Conservation (phyloP, 2,113 vertebrate species). For the Lycaon pictus region DNA sequence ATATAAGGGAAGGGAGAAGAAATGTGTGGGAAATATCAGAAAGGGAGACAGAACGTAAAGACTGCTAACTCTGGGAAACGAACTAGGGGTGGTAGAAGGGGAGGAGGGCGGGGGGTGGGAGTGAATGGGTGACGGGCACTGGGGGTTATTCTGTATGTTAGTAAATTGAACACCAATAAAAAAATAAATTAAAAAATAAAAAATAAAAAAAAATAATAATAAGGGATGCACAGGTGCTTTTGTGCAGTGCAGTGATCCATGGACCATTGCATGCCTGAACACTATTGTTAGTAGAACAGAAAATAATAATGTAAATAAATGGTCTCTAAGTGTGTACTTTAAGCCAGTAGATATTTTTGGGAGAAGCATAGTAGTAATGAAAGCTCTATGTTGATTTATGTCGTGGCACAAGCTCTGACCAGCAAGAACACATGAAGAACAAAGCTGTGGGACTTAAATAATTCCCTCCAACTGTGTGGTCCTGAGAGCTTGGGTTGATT, state of each 20-base stretch:
- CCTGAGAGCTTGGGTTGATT: background rate
- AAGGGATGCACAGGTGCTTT: background rate
- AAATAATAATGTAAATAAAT: background rate
- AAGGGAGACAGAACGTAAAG: too few relatives aligned
- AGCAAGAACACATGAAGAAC: background rate
- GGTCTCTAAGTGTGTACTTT: background rate
- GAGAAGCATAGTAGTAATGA: background rate
- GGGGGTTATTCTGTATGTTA: too few relatives aligned
- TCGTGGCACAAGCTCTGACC: background rate
- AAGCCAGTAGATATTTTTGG: background rate
- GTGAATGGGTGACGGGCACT: too few relatives aligned
- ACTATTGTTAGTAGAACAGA: background rate
- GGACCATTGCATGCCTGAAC: background rate
- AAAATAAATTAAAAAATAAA: too few relatives aligned
- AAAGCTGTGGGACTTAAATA: background rate
- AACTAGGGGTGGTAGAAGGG: too few relatives aligned
- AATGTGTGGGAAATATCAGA: too few relatives aligned
- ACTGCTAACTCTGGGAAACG: too few relatives aligned
- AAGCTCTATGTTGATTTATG: background rate
- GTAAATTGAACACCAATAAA: too few relatives aligned
- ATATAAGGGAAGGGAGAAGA: too few relatives aligned
- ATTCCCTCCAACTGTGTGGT: background rate
- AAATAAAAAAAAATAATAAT: too few relatives aligned
- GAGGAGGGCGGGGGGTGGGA: too few relatives aligned
- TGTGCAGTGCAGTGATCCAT: background rate